Evolutionary conservation across 1,140 invertebrate species (phyloP), one percentile per base, ranked within the genome.

Genomic region (Zaprionus davidi): DNA sequence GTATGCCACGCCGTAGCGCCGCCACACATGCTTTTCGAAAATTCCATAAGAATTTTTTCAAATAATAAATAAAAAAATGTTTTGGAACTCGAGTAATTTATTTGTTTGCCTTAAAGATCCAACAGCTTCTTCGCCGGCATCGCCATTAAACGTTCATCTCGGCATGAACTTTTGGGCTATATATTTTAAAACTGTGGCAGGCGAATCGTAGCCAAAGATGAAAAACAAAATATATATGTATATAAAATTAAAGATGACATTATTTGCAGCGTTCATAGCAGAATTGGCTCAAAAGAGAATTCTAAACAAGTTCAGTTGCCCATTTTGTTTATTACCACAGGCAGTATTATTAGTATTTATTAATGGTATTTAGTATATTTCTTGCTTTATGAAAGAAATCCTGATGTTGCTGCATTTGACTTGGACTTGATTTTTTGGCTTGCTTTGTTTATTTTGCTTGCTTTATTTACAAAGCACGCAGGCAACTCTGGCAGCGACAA

Each of bases 221-320:
- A 46, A 46, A 46, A 46, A 46, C 41, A n/a, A 51, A 51, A 17
- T 28, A 60, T 1, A 55, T 55, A 24, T 55, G 34, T 22, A 56
- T 71, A 20, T 71, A 71, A 60, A 76, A 62, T 76, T 76, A 76
- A 76, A 51, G 53, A 72, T 76, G 70, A 76, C 69, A 76, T 76
- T 76, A 76, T 76, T 71, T 71, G 71, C 49, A 62, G 71, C 63
- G 17, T 36, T 28, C 5, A 28, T 28, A 28, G 26, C 34, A 38
- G 34, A 24, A 57, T n/a, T n/a, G n/a, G n/a, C n/a, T n/a, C n/a
- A 68, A 69, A 69, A 49, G 13, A 28, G 41, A 60, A 69, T 55
- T 73, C 46, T 72, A 67, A 67, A 53, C 70, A 67, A 46, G 31
- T 51, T 60, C 56, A 67, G 65, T 60, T 67, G 3, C 24, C 34